Conservation (phyloP, 2,888 invertebrate genomes). For the Drosophila eohydei region DNA sequence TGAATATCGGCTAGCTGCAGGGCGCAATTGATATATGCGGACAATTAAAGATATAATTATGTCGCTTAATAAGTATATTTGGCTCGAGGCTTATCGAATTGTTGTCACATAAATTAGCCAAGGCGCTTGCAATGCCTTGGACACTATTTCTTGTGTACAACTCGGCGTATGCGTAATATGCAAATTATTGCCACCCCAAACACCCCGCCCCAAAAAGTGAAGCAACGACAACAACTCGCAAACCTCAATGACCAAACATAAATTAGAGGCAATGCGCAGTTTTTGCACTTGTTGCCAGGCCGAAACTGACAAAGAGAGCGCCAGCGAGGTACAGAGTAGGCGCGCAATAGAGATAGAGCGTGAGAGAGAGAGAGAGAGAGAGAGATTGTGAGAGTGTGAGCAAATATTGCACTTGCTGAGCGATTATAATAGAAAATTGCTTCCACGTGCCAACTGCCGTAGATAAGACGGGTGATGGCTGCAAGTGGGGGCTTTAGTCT, state of each 20-base stretch:
- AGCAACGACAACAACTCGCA: not conserved
- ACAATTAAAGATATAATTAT: constrained; percentile 59
- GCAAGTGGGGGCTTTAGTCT: constrained; percentile 3
- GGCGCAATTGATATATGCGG: constrained; percentile 29
- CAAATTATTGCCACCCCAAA: constrained; percentile 26
- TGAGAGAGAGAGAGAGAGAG: constrained; percentile 27
- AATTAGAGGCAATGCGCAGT: constrained; percentile 58
- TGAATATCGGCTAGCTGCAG: constrained; percentile 12
- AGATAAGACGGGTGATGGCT: constrained; percentile 26
- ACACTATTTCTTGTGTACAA: constrained; percentile 23
- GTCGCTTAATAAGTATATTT: constrained; percentile 43
- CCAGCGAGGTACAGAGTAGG: constrained; percentile 5
- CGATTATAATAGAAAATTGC: constrained; percentile 75
- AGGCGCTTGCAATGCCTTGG: constrained; percentile 14
- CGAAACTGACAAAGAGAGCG: constrained; percentile 23
- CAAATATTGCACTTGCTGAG: constrained; percentile 47
- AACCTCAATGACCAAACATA: constrained; percentile 34
- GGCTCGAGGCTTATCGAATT: constrained; percentile 47
- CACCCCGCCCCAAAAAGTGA: not conserved
- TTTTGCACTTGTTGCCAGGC: constrained; percentile 59
- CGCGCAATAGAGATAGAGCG: constrained; percentile 14
- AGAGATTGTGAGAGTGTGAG: constrained; percentile 24
- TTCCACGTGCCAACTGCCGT: constrained; percentile 71
- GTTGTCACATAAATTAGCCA: constrained; percentile 57
- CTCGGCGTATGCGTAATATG: constrained; percentile 64